Conservation (phyloP, 2,888 invertebrate genomes). For the Glomeris marginata region DNA sequence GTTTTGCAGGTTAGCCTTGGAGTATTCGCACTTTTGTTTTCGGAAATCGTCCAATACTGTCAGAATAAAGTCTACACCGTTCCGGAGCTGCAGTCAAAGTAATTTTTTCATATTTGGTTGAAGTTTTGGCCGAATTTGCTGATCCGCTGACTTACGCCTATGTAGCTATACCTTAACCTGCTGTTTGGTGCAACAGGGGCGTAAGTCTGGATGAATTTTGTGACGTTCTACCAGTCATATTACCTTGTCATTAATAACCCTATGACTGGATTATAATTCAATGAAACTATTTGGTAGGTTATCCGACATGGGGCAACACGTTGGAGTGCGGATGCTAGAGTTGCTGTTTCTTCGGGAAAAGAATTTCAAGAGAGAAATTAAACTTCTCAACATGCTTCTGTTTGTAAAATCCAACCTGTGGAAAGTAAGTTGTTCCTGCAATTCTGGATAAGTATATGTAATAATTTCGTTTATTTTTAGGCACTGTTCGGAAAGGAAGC, state of each 20-base stretch:
- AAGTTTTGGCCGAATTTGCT: not conserved
- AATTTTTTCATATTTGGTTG: constrained; percentile 40
- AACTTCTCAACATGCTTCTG: constrained; percentile 80
- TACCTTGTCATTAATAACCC: not conserved
- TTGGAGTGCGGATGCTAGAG: constrained; percentile 85
- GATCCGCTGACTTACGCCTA: not conserved
- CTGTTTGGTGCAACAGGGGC: not conserved
- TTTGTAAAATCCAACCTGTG: constrained; percentile 93
- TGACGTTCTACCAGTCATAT: not conserved
- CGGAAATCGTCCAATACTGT: constrained; percentile 96
- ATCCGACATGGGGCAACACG: constrained; percentile 86
- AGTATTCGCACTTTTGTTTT: constrained; percentile 87
- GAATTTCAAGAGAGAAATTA: constrained; percentile 86
- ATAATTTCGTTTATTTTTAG: constrained; percentile 34
- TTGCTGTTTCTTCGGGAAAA: constrained; percentile 85
- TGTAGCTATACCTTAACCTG: not conserved
- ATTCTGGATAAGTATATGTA: constrained; percentile 2
- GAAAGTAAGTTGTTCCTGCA: constrained; percentile 46
- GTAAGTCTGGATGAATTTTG: not conserved
- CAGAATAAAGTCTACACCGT: constrained; percentile 46
- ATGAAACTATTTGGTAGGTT: constrained; percentile 44
- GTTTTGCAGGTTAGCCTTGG: constrained; percentile 49
- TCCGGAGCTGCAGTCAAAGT: constrained; percentile 38
- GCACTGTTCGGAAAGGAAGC: constrained; percentile 95
- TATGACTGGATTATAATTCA: not conserved